A percentile compares a stretch with the other conserved stretches of the same genome.
Conservation (phyloP, 2,113 vertebrate species). For the Poecile atricapillus region DNA sequence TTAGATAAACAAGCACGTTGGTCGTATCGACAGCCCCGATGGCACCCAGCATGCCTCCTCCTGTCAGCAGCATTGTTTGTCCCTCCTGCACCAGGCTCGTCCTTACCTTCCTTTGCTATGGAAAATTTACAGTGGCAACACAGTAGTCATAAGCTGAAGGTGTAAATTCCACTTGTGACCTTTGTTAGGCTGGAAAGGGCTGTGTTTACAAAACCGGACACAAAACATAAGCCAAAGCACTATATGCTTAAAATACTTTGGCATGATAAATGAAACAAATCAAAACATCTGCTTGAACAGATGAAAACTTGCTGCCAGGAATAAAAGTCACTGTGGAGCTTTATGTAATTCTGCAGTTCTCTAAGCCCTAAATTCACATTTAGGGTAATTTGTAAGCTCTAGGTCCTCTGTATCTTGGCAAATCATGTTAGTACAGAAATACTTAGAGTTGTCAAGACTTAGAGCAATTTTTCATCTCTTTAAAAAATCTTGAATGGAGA, state of each 20-base stretch:
- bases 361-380: background rate
- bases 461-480: background rate
- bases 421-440: background rate
- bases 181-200: background rate
- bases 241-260: background rate
- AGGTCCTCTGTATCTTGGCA: background rate
- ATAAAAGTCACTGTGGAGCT: background rate
- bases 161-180: slow-evolving; percentile 30
- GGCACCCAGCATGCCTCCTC: background rate
- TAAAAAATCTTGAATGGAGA: background rate
- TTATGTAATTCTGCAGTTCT: background rate
- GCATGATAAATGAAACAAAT: background rate
- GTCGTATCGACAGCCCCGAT: background rate
- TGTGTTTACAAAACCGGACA: background rate
- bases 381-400: background rate
- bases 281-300: background rate
- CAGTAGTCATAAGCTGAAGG: background rate
- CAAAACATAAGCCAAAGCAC: background rate
- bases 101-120: background rate
- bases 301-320: background rate
- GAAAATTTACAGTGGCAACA: slow-evolving; percentile 1
- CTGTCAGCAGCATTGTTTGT: background rate
- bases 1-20: background rate
- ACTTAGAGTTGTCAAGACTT: background rate
- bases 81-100: background rate